Evolutionary conservation across 23 tunicate genomes (phyloP).

Genomic region (Diplosoma virens): DNA sequence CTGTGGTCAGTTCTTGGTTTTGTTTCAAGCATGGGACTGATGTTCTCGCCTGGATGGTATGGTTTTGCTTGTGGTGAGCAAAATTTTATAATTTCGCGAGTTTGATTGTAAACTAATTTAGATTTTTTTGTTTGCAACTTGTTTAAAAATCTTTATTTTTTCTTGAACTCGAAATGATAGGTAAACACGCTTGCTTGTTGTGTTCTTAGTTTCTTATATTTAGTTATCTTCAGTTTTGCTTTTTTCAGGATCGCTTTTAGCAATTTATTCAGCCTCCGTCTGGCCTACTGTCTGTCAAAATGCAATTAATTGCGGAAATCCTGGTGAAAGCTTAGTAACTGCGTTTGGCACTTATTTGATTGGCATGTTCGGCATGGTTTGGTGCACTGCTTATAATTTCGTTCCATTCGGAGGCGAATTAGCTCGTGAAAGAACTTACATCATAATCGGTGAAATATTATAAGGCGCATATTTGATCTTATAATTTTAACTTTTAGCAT

Average conservation of each 20-base stretch:
- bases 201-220: too few relatives aligned
- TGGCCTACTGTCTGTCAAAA: conserved; percentile 41
- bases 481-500: neutral
- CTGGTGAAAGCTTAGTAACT: conserved; percentile 34
- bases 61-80: conserved; percentile 59
- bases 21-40: conserved; percentile 59
- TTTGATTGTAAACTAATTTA: too few relatives aligned
- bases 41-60: conserved; percentile 49
- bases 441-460: conserved; percentile 32
- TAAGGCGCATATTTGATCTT: neutral
- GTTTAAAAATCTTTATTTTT: too few relatives aligned
- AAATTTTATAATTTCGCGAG: too few relatives aligned
- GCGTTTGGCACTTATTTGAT: conserved; percentile 17
- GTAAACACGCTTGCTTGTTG: too few relatives aligned
- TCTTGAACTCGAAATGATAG: too few relatives aligned
- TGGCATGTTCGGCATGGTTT: conserved; percentile 57
- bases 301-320: conserved; percentile 14
- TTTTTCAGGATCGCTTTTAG: conserved; percentile 30
- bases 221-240: neutral
- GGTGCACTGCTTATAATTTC: conserved; percentile 80
- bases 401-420: conserved; percentile 64
- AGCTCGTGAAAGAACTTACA: conserved; percentile 68
- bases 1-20: conserved; percentile 49
- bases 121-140: too few relatives aligned
- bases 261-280: conserved; percentile 38